phyloP scores from a whole-genome alignment of 1,140 invertebrate genomes.

The Euglossa dilemma region DNA sequence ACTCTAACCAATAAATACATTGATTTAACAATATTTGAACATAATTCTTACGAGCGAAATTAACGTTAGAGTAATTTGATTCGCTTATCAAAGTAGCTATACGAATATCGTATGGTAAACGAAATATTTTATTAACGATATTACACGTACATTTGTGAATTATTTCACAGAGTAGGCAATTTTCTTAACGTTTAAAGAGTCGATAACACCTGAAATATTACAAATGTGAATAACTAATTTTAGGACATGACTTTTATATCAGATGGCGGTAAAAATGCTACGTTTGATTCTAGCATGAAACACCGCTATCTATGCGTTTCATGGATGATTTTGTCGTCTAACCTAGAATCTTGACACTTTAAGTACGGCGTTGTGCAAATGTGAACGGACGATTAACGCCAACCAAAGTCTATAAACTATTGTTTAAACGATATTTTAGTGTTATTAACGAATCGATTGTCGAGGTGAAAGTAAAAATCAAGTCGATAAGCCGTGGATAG shows the following conservation, averaged over 20 bases:
- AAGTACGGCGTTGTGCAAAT: conserved; percentile 35
- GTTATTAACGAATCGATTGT: background rate
- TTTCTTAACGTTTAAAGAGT: background rate
- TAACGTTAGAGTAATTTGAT: background rate
- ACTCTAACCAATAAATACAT: background rate
- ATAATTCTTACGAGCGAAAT: background rate
- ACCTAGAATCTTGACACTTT: conserved; percentile 48
- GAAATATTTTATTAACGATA: background rate
- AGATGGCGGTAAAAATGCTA: conserved; percentile 51
- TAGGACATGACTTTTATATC: conserved; percentile 13
- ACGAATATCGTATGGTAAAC: background rate
- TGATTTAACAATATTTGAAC: background rate
- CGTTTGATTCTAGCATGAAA: conserved; percentile 37
- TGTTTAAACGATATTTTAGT: conserved; percentile 13
- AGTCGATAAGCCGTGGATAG: background rate
- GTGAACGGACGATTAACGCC: conserved; percentile 48
- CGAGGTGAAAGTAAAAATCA: conserved; percentile 3
- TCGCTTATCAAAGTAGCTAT: background rate
- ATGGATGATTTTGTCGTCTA: conserved; percentile 29
- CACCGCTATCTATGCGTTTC: conserved; percentile 43
- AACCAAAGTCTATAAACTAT: conserved; percentile 17
- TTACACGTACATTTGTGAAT: background rate
- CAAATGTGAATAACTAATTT: background rate
- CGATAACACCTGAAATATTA: background rate
- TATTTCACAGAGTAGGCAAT: background rate